Conservation (phyloP, 2,888 invertebrate genomes). For the Cheilosia variabilis region DNA sequence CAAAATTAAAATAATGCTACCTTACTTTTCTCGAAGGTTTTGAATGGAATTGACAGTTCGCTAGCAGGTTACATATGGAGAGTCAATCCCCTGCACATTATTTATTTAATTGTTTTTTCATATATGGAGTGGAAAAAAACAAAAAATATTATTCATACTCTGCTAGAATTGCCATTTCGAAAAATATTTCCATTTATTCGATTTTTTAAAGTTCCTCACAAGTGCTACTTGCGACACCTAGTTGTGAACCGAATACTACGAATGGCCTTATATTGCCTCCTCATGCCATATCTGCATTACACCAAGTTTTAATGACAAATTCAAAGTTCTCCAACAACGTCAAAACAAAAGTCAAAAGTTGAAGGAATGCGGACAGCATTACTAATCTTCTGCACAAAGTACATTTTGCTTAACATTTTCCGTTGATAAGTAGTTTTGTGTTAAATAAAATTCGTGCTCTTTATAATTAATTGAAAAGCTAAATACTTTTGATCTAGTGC, state of each 20-base stretch:
- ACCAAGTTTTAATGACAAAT: slow-evolving; percentile 32
- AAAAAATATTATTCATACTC: no score
- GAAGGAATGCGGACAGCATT: slow-evolving; percentile 68
- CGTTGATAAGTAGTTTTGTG: slow-evolving; percentile 50
- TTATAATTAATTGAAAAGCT: slow-evolving; percentile 1
- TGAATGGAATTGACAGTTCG: no score
- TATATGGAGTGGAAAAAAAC: no score
- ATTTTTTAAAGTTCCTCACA: neutral
- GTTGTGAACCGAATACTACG: neutral
- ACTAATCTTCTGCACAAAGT: slow-evolving; percentile 68
- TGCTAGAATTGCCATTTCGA: no score
- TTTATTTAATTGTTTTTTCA: no score
- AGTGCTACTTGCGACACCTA: neutral
- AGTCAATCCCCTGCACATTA: no score
- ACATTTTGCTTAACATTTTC: slow-evolving; percentile 50
- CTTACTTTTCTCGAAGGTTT: no score
- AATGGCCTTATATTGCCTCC: neutral
- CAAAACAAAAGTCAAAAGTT: slow-evolving; percentile 70
- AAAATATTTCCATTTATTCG: no score
- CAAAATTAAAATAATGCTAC: no score
- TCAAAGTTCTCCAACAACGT: slow-evolving; percentile 46
- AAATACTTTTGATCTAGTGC: slow-evolving; percentile 33
- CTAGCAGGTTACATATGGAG: no score
- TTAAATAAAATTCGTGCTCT: slow-evolving; percentile 16
- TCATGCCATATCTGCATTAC: neutral